These are phyloP conservation scores for Champsocephalus esox DNA, from an alignment of 2,797 vertebrate species.

Conservation along the genomic window DNA sequence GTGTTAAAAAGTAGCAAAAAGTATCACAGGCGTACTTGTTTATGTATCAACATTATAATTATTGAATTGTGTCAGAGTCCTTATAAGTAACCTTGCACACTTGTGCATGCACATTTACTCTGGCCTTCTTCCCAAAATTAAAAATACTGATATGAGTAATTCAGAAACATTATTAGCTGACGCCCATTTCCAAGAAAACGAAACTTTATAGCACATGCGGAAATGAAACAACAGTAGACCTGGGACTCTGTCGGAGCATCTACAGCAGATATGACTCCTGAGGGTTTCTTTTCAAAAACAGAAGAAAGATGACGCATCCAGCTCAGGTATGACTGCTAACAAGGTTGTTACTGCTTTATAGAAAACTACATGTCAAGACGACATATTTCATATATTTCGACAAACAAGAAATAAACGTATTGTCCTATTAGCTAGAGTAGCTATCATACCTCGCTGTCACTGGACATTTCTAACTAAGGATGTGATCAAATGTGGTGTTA, in stretches of 20 bases:
- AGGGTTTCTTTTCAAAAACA: rapidly evolving
- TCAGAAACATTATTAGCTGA: conserved; percentile 20
- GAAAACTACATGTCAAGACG: background rate
- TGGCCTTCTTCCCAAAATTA: too few relatives aligned
- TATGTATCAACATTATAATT: background rate
- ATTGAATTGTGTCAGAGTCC: background rate
- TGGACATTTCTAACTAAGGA: background rate
- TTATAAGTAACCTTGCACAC: background rate
- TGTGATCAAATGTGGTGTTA: background rate
- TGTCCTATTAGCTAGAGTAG: background rate
- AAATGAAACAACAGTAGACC: conserved; percentile 10
- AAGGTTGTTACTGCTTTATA: background rate
- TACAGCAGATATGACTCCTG: background rate
- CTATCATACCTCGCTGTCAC: background rate
- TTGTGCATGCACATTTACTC: background rate
- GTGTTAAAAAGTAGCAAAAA: background rate
- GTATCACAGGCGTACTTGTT: background rate
- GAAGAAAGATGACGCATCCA: background rate
- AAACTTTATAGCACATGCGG: conserved; percentile 70
- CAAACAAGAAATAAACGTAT: conserved; percentile 3
- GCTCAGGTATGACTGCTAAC: background rate
- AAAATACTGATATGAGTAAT: background rate
- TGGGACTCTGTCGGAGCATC: background rate
- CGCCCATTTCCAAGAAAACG: conserved; percentile 79
- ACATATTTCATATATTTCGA: background rate